Base-by-base conservation (phyloP, 2,113 vertebrate genomes). In the Lepisosteus oculatus region DNA sequence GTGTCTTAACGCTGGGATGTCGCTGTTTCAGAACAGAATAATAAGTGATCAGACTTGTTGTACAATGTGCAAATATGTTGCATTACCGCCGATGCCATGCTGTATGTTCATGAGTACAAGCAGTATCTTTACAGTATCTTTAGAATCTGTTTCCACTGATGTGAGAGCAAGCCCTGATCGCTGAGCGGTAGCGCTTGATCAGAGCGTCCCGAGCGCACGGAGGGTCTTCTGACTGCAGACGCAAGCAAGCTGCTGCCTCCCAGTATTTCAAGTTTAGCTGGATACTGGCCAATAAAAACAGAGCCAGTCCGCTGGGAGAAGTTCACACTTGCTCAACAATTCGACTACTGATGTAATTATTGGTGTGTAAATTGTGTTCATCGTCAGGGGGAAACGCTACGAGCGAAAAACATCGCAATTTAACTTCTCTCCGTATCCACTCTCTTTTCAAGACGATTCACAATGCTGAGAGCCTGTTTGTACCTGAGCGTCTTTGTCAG, bases 401-500 rank as follows among this genome's bases (percentile, higher is more conserved):
- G 44, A 66, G 8, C 65, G 9, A 47, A 67, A 67, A 17, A 55
- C 44, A 43, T n/a, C 14, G 45, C 15, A 3, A 15, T 29, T 43
- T 2, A 67, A 12, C 15, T 29, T n/a, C 66, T 55, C 47, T 67
- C 47, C 45, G 71, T 75, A 66, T 68, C 81, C 55, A 75, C 67
- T 62, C 56, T 66, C 75, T 77, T 29, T 71, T 85, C 86, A 83
- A 85, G 79, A 75, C 79, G 87, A 77, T 88, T 90, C 90, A 94
- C 82, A 74, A 98, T 99, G 96, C 87, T 95, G 89, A 89, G 91
- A 81, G 88, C 88, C 84, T 92, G 85, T 86, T 91, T 94, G 86
- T 95, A 85, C 87, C 89, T 87, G 3, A 89, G 91, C 80, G 89
- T 94, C 82, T 73, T 95, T 82, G 86, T 96, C 75, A 86, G 86